Base-by-base conservation (phyloP, 2,797 vertebrate species). In the Macroramphosus scolopax region DNA sequence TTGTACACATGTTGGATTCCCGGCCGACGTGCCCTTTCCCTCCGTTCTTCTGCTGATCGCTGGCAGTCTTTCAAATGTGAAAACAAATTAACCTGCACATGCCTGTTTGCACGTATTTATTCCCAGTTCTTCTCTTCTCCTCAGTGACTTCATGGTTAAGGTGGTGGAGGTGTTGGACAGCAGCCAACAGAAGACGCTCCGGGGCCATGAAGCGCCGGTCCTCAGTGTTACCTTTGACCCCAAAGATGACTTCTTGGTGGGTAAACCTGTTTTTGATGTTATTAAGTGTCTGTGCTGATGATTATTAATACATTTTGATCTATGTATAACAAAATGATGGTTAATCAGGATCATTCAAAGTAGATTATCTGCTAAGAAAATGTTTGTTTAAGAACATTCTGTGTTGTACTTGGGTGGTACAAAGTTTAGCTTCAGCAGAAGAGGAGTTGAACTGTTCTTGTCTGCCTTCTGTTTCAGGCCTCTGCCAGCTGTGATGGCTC, bases 111-210 rank as follows among this genome's bases (percentile, higher is more conserved):
- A 31, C 17, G 15, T 7, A 1, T 63, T 42, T 8, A 9, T 17
- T 36, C 6, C 15, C n/a, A 6, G 2, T 41, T 24, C 30, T 6
- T 34, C 11, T 34, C 7, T 44, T 62, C 51, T 14, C 54, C 48
- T 6, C 75, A 99, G 97, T 75, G 96, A 98, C 80, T 98, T 99
- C 67, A 71, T 97, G 86, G 87, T 99, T 57, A 99, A 98, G 82
- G 88, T 98, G 60, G 92, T 99, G 62, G 93, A 95, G 51, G 89
- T 98, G 68, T 24, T 80, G 1, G 94, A 98, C 77, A 95, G 91
- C 85, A 94, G 94, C 82, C 91, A 92, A 47, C 95, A 98, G 89
- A 95, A 95, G 74, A 95, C 94, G 0, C 89, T 99, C 16, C 86
- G 94, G 47, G 97, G 97, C 24, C 97, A 99, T 0, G 89, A 93